Base-by-base conservation (phyloP, 1,140 invertebrate species). In the Trichogramma pretiosum region DNA sequence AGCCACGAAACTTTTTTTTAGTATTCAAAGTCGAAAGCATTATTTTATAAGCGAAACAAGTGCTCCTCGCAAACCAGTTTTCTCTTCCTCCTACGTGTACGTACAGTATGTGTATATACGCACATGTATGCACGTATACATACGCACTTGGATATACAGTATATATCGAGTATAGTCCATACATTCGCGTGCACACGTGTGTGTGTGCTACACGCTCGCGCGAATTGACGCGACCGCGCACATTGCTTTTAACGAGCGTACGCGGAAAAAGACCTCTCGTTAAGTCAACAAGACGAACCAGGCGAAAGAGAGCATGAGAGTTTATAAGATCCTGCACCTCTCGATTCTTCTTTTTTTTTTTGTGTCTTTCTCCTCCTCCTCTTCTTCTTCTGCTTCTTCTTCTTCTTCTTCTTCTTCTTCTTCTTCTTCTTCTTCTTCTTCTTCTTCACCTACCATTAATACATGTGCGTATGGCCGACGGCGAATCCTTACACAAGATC, bases 261-360 rank as follows among this genome's bases (percentile, higher is more conserved):
- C 48, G 38, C 48, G 48, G 48, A 50, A 50, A 50, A 50, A 50
- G 48, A 32, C 48, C 48, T 50, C 48, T 50, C 48, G 48, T 50
- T 50, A 50, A 50, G 48, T 50, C 48, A 50, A 50, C 48, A 50
- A 45, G 42, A 45, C 42, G 42, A 50, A 35, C 26, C 34, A 33
- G 24, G 36, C 40, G 48, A 50, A 23, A 45, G 32, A 14, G 32
- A 13, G 14, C 5, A 14, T 5, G 32, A 14, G 14, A 34, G 32
- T 5, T 9, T 11, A 14, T 50, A 16, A n/a, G 39, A 21, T 28
- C 40, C 42, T 45, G 28, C 46, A 19, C 21, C 32, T 50, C 48
- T 50, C 17, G 17, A 13, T 22, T 14, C 41, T n/a, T 21, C 11
- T 9, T 16, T 11, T 16, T 37, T 18, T 16, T 23, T 32, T 43